phyloP scores from a whole-genome alignment of 2,888 invertebrate species.

The Chrysolina americana region DNA sequence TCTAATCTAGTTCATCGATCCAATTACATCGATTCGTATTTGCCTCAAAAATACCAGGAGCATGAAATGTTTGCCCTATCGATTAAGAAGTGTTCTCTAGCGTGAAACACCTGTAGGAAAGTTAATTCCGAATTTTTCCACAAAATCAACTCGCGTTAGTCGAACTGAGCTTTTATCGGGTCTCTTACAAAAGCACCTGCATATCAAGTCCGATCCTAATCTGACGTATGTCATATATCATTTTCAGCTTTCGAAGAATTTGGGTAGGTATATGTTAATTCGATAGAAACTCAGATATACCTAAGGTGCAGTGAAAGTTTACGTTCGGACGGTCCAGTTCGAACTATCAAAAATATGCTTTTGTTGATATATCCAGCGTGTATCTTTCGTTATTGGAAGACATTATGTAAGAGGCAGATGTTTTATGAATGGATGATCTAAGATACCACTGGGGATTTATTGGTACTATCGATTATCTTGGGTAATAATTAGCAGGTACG shows the following conservation, averaged over 20 bases:
- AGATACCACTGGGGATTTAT: no score
- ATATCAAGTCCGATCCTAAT: constrained; percentile 51
- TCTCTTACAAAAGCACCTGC: constrained; percentile 51
- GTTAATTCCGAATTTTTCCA: constrained; percentile 38
- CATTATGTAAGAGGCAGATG: neutral
- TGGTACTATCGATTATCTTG: no score
- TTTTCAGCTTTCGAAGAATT: constrained; percentile 43
- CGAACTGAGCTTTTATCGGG: constrained; percentile 29
- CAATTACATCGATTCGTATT: neutral
- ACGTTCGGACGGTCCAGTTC: neutral
- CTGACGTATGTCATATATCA: constrained; percentile 55
- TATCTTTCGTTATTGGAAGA: neutral
- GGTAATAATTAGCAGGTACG: no score
- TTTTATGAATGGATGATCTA: neutral
- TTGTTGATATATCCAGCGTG: neutral
- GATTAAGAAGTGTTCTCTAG: constrained; percentile 5
- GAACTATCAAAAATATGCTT: constrained; percentile 12
- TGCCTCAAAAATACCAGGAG: constrained; percentile 10
- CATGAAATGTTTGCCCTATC: constrained; percentile 10
- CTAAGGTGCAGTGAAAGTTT: constrained; percentile 3
- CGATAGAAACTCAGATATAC: no score
- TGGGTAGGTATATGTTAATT: constrained; percentile 31
- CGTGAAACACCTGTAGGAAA: constrained; percentile 14
- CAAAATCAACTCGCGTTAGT: constrained; percentile 43
- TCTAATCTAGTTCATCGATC: neutral